Evolutionary conservation across 2,888 invertebrate species (phyloP).

Genomic region (Hofmannophila pseudospretella): DNA sequence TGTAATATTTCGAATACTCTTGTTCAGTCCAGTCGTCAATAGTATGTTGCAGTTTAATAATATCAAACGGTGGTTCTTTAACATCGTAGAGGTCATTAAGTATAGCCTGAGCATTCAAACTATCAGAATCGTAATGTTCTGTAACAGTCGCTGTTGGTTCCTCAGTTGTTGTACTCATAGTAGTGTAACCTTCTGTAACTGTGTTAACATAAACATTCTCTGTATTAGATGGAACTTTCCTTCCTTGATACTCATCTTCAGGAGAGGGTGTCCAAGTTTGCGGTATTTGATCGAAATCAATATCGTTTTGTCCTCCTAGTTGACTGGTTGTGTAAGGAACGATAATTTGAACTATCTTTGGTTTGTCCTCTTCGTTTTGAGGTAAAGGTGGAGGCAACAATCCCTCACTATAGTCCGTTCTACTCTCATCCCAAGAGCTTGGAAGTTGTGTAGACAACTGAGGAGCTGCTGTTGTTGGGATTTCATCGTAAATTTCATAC

Average conservation of each 20-base stretch:
- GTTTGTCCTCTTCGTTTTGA: constrained; percentile 56
- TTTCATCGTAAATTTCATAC: constrained; percentile 66
- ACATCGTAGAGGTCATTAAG: constrained; percentile 59
- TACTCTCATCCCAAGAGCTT: constrained; percentile 47
- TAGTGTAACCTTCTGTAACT: constrained; percentile 39
- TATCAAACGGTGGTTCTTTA: constrained; percentile 81
- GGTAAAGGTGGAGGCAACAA: constrained; percentile 29
- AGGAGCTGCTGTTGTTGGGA: constrained; percentile 41
- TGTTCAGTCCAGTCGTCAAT: constrained; percentile 92
- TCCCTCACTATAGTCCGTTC: constrained; percentile 41
- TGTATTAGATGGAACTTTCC: constrained; percentile 66
- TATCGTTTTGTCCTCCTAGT: constrained; percentile 36
- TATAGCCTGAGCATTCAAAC: constrained; percentile 53
- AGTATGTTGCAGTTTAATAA: constrained; percentile 86
- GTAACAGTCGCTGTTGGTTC: constrained; percentile 33
- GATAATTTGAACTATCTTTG: constrained; percentile 86
- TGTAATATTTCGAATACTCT: constrained; percentile 79
- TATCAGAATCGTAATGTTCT: constrained; percentile 73
- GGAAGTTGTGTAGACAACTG: constrained; percentile 25
- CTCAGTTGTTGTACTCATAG: constrained; percentile 43
- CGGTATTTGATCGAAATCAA: constrained; percentile 61
- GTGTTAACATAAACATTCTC: constrained; percentile 32
- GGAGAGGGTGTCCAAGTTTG: constrained; percentile 43
- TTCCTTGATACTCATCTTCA: constrained; percentile 57
- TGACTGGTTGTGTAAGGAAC: constrained; percentile 84